phyloP scores from a whole-genome alignment of 2,797 vertebrate species.

The Chrysocyon brachyurus region DNA sequence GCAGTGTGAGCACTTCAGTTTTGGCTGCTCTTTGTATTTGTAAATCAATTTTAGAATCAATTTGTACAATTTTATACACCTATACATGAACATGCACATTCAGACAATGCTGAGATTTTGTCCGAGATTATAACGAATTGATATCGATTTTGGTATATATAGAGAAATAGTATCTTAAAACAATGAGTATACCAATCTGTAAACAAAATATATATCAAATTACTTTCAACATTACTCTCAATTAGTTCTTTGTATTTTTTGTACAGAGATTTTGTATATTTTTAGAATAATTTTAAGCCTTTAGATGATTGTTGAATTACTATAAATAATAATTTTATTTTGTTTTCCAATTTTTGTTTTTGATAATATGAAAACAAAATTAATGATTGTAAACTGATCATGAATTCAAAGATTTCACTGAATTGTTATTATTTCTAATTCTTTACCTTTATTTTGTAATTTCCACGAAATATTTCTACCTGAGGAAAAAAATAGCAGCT shows the following conservation, averaged over 20 bases:
- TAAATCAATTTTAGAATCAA: background rate
- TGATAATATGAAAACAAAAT: background rate
- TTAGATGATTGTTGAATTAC: background rate
- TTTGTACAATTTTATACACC: background rate
- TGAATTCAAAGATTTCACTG: background rate
- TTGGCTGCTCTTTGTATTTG: background rate
- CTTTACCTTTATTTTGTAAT: background rate
- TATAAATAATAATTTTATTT: background rate
- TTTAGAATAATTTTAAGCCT: background rate
- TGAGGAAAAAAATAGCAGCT: background rate
- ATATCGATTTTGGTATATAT: background rate
- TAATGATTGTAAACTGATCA: background rate
- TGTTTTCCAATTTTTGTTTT: background rate
- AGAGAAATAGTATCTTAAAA: background rate
- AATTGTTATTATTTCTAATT: background rate
- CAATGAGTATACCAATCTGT: background rate
- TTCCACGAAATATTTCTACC: background rate
- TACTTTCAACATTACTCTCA: background rate
- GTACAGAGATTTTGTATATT: background rate
- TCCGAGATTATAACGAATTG: background rate
- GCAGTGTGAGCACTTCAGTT: background rate
- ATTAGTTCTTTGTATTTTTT: background rate
- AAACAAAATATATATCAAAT: background rate
- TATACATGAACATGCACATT: background rate
- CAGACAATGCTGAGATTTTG: background rate